A percentile compares a stretch with the other conserved stretches of the same genome.
phyloP scores from a whole-genome alignment of 1,140 invertebrate genomes.

The Aphis craccivora region DNA sequence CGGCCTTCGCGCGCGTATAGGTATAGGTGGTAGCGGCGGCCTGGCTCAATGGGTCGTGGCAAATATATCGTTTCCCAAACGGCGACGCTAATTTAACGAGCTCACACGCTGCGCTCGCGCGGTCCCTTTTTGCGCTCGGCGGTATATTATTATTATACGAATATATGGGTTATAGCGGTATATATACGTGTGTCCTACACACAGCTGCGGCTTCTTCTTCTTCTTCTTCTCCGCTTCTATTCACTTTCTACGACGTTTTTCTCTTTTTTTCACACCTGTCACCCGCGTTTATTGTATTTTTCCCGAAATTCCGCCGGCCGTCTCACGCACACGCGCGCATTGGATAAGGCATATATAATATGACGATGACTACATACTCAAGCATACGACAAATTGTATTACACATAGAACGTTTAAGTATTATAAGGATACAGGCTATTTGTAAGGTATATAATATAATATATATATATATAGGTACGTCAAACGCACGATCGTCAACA shows the following conservation, averaged over 20 bases:
- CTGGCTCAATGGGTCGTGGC: conserved; percentile 55
- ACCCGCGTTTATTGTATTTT: conserved; percentile 29
- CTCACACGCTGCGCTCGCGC: conserved; percentile 54
- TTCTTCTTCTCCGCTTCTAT: background rate
- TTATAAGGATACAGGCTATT: background rate
- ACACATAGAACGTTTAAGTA: background rate
- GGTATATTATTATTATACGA: background rate
- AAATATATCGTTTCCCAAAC: conserved; percentile 58
- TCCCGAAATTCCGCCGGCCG: background rate
- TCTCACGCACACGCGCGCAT: background rate
- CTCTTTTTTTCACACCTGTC: conserved; percentile 48
- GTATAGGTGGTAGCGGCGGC: background rate
- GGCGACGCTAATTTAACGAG: conserved; percentile 58
- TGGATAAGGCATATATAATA: background rate
- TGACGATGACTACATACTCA: background rate
- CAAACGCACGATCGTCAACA: background rate
- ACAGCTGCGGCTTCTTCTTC: conserved; percentile 52
- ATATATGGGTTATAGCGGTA: background rate
- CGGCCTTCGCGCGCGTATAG: background rate
- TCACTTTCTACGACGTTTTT: background rate
- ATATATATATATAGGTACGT: background rate
- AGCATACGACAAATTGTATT: conserved; percentile 1
- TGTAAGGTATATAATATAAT: too few relatives aligned
- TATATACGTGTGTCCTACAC: background rate
- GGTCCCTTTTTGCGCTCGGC: conserved; percentile 30